These are phyloP conservation scores for Pristionchus fissidentatus DNA, from an alignment of 2,888 invertebrate genomes.

Conservation along the genomic window DNA sequence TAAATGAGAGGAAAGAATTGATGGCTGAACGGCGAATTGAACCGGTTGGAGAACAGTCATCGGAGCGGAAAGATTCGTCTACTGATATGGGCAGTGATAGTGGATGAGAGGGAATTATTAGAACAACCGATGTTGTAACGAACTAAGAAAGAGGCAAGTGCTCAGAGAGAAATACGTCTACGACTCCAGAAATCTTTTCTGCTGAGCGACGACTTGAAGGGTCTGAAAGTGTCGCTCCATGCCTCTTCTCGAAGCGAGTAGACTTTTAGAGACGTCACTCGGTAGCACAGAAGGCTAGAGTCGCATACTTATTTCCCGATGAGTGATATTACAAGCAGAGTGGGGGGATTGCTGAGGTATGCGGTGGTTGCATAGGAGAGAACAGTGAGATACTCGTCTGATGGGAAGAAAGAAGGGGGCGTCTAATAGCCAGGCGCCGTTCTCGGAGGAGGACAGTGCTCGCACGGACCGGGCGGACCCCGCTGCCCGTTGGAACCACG, in stretches of 20 bases:
- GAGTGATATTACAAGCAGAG: not conserved
- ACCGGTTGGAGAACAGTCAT: constrained; percentile 21
- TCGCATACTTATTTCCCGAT: too few species aligned
- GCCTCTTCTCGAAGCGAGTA: too few species aligned
- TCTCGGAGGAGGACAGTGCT: constrained; percentile 65
- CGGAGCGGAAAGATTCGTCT: not conserved
- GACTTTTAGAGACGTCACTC: too few species aligned
- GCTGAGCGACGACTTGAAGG: too few species aligned
- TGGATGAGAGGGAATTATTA: too few species aligned
- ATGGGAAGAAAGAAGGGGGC: not conserved
- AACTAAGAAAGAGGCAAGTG: too few species aligned
- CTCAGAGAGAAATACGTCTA: too few species aligned
- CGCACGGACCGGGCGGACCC: constrained; percentile 62
- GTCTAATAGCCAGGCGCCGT: constrained; percentile 68
- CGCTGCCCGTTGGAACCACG: constrained; percentile 59
- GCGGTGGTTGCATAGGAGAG: constrained; percentile 24
- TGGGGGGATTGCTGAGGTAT: constrained; percentile 31
- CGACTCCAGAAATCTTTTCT: too few species aligned
- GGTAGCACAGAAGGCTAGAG: too few species aligned
- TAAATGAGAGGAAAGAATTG: constrained; percentile 18
- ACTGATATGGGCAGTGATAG: too few species aligned
- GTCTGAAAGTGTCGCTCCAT: too few species aligned
- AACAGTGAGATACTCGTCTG: constrained; percentile 44
- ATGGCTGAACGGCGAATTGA: constrained; percentile 3
- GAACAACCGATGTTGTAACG: too few species aligned